A percentile compares a stretch with the other conserved stretches of the same genome.
Conservation (phyloP, 2,888 invertebrate genomes). For the Drosophila meridionalis region DNA sequence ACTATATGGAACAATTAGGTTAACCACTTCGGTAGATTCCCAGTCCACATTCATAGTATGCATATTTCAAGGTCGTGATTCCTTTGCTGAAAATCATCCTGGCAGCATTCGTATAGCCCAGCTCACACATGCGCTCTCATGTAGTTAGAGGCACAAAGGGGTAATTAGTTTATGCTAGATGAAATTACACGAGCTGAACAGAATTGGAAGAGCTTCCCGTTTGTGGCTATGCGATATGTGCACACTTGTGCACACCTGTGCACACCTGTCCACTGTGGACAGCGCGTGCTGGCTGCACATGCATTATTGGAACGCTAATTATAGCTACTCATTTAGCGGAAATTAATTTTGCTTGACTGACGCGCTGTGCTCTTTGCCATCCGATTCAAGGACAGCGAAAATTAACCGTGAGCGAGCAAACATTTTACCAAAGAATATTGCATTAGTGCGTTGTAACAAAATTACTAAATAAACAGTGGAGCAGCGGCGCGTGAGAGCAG, state of each 20-base stretch:
- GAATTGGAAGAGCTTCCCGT: neutral
- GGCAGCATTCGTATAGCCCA: neutral
- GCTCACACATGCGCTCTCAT: neutral
- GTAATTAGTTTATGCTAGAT: conserved; percentile 5
- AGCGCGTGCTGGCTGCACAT: neutral
- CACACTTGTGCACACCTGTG: neutral
- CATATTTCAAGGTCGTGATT: neutral
- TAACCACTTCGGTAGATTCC: neutral
- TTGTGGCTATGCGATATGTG: neutral
- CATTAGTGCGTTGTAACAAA: conserved; percentile 8
- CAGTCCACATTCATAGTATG: neutral
- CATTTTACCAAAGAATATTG: neutral
- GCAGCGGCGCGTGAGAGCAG: neutral
- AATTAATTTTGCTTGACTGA: neutral
- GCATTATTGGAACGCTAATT: neutral
- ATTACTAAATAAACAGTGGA: conserved; percentile 3
- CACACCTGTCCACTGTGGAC: neutral
- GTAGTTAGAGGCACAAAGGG: neutral
- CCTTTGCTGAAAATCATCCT: neutral
- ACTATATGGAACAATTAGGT: neutral
- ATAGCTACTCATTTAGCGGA: neutral
- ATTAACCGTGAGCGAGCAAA: neutral
- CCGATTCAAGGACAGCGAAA: conserved; percentile 3
- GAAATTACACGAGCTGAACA: neutral
- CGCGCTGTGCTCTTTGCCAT: neutral